Conservation (phyloP, 1,140 invertebrate genomes). For the Euwallacea similis region DNA sequence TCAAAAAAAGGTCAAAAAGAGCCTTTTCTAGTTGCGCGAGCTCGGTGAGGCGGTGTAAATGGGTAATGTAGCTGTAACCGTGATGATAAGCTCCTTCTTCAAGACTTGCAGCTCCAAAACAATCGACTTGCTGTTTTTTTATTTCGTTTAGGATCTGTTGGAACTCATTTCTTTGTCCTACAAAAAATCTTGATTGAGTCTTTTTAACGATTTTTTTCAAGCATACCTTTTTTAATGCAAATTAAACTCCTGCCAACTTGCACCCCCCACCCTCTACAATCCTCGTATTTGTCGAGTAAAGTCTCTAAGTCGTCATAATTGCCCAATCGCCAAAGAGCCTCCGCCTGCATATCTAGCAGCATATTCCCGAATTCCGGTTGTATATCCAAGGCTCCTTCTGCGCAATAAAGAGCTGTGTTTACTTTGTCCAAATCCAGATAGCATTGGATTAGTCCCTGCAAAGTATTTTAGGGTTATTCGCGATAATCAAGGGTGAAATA, state of each 20-base stretch:
- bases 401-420: slow-evolving; percentile 71
- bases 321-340: slow-evolving; percentile 86
- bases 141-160: slow-evolving; percentile 55
- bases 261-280: slow-evolving; percentile 62
- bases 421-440: slow-evolving; percentile 76
- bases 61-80: slow-evolving; percentile 79
- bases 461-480: too few relatives aligned
- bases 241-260: slow-evolving; percentile 64
- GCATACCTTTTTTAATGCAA: slow-evolving; percentile 55
- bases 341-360: slow-evolving; percentile 70
- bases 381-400: slow-evolving; percentile 59
- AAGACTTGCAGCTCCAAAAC: slow-evolving; percentile 61
- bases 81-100: slow-evolving; percentile 76
- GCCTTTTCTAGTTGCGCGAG: slow-evolving; percentile 60
- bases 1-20: slow-evolving; percentile 49
- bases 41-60: slow-evolving; percentile 67
- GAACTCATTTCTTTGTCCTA: slow-evolving; percentile 52
- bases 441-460: slow-evolving; percentile 69
- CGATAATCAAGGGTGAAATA: neutral
- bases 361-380: slow-evolving; percentile 55
- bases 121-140: slow-evolving; percentile 64
- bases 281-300: slow-evolving; percentile 56
- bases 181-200: neutral
- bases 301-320: slow-evolving; percentile 78
- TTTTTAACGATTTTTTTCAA: too few relatives aligned